phyloP scores from a whole-genome alignment of 2,888 invertebrate genomes.

The Idaea biselata region DNA sequence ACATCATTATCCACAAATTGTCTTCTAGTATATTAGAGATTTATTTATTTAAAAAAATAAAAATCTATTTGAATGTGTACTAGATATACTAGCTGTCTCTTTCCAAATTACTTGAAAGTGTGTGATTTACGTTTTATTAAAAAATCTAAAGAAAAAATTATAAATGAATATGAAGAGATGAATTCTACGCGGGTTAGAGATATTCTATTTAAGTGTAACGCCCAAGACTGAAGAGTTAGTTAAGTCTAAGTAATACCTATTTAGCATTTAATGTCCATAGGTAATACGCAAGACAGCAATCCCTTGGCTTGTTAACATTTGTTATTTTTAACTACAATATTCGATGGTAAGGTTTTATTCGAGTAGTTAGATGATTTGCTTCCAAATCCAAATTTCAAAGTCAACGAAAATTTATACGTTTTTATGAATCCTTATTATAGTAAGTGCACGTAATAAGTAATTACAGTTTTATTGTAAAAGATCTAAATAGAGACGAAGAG shows the following conservation, averaged over 20 bases:
- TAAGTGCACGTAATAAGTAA: constrained; percentile 46
- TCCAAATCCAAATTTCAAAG: constrained; percentile 66
- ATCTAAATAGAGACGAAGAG: constrained; percentile 18
- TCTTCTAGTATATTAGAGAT: constrained; percentile 25
- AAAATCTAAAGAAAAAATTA: constrained; percentile 17
- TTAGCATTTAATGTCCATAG: constrained; percentile 78
- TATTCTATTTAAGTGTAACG: constrained; percentile 79
- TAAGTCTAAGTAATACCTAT: constrained; percentile 77
- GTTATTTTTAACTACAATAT: constrained; percentile 30
- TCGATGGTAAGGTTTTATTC: constrained; percentile 34
- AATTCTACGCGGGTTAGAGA: constrained; percentile 78
- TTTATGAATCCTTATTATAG: constrained; percentile 58
- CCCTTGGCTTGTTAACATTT: constrained; percentile 38
- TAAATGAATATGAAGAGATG: constrained; percentile 43
- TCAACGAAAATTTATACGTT: constrained; percentile 78
- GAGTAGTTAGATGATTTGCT: constrained; percentile 63
- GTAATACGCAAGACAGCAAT: constrained; percentile 59
- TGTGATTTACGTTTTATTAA: constrained; percentile 39
- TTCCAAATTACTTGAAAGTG: constrained; percentile 32
- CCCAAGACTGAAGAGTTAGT: constrained; percentile 80
- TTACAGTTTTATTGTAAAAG: constrained; percentile 20
- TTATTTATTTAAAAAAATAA: constrained; percentile 20
- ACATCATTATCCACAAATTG: constrained; percentile 32
- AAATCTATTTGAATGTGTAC: constrained; percentile 41
- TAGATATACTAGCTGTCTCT: constrained; percentile 30